Evolutionary conservation across 53 echinoderm and acorn worm genomes (phyloP).

Genomic region (Hippasteria phrygiana): DNA sequence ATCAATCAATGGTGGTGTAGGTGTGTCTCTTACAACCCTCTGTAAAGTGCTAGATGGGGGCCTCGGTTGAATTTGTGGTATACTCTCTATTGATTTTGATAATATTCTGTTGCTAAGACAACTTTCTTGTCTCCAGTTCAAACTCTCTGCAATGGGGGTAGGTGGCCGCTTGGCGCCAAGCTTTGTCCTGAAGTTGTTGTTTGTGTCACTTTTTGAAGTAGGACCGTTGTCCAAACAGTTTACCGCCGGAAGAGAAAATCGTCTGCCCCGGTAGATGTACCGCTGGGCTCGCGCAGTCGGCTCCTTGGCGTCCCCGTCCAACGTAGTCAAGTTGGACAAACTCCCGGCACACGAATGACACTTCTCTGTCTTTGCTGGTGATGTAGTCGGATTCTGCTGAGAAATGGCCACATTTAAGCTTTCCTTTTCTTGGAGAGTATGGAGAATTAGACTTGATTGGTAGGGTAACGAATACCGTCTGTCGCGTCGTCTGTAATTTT

Average conservation of each 20-base stretch:
- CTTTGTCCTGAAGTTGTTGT: background rate
- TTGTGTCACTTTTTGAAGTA: background rate
- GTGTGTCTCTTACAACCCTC: background rate
- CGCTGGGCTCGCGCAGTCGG: background rate
- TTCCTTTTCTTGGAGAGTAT: background rate
- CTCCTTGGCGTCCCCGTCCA: background rate
- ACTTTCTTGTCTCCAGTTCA: background rate
- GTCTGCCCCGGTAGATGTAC: slow-evolving; percentile 22
- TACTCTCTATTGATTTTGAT: background rate
- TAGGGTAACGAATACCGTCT: slow-evolving; percentile 21
- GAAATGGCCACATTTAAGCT: background rate
- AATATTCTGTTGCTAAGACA: background rate
- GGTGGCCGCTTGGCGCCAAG: background rate
- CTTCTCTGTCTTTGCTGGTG: background rate
- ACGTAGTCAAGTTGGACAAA: background rate
- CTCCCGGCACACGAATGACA: background rate
- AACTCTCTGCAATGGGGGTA: slow-evolving; percentile 6
- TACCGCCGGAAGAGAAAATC: slow-evolving; percentile 31
- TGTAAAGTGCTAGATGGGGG: background rate
- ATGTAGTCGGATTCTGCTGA: background rate
- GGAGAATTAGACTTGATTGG: background rate
- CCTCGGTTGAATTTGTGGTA: background rate
- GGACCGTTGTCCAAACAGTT: background rate
- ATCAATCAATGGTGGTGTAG: background rate
- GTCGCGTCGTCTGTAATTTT: slow-evolving; percentile 4